Base-by-base conservation (phyloP, 2,797 vertebrate species). In the Molossus molossus region DNA sequence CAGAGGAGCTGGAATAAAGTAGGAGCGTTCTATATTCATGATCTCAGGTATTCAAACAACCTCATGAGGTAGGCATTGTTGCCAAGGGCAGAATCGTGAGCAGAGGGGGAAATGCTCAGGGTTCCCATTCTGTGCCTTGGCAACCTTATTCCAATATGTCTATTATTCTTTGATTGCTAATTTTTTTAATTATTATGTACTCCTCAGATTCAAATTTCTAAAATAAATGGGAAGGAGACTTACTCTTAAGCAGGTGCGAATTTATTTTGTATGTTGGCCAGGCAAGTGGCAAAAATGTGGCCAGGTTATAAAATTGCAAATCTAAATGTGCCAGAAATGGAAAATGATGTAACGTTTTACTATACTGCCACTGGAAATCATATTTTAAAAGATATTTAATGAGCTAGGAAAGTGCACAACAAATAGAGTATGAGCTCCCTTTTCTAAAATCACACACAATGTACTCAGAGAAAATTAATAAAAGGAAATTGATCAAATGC, bases 391-490 rank as follows among this genome's bases (percentile, higher is more conserved):
- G 81, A 23, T 85, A 75, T 55, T 95, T 91, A 77, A 91, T 76
- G 33, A 75, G 27, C n/a, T 90, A 3, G 64, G 50, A 88, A 92
- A 82, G 33, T 69, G 27, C 9, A 20, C 8, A 57, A 73, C 64
- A 64, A 11, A 45, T 4, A 70, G 29, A 53, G 2, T 7, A 29
- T 64, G 23, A 45, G 53, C 72, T 65, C 17, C 15, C 53, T 87
- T 91, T 93, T 86, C 45, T 60, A 92, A 97, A 87, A 79, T 80
- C 60, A 77, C n/a, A 79, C 17, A 37, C 7, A 60, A 67, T 69
- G 18, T 55, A 48, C 57, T 58, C 6, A 60, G 33, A 40, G 37
- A 40, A 75, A 94, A 5, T 57, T 58, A 76, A 60, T n/a, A 83
- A 75, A 81, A 53, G 37, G 3, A 90, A 96, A 62, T 70, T 14